Evolutionary conservation across 2,797 vertebrate species (phyloP).

Genomic region (Aeoliscus strigatus): DNA sequence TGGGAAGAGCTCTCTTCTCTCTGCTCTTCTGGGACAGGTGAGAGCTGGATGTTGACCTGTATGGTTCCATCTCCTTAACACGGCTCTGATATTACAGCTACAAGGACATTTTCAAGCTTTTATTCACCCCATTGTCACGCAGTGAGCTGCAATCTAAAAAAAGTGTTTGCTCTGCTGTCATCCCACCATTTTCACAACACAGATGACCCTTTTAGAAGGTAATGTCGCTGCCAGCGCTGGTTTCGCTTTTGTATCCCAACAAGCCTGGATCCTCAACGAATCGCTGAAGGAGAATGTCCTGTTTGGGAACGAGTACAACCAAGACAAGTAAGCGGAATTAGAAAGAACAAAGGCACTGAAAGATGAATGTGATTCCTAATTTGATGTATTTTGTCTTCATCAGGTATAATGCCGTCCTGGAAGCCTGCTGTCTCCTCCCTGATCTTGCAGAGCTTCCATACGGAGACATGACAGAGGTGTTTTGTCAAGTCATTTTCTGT

Average conservation of each 20-base stretch:
- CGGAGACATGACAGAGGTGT: slow-evolving; percentile 84
- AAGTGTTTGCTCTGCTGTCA: slow-evolving; percentile 3
- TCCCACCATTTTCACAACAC: slow-evolving; percentile 19
- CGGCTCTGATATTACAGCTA: too few species aligned
- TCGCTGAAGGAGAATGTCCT: slow-evolving; percentile 82
- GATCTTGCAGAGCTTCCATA: slow-evolving; percentile 76
- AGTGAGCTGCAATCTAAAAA: not conserved
- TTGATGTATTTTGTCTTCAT: slow-evolving; percentile 13
- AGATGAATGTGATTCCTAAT: not conserved
- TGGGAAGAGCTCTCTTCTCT: slow-evolving; percentile 79
- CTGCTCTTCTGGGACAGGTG: slow-evolving; percentile 80
- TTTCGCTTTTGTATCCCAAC: slow-evolving; percentile 79
- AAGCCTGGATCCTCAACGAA: slow-evolving; percentile 83
- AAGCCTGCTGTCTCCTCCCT: slow-evolving; percentile 78
- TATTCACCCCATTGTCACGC: not conserved
- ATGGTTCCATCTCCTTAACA: too few species aligned
- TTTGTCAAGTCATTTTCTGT: slow-evolving; percentile 1
- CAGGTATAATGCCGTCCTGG: slow-evolving; percentile 75
- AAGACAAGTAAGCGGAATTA: slow-evolving; percentile 67
- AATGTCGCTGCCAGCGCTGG: slow-evolving; percentile 69
- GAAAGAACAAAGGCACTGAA: not conserved
- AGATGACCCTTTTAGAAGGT: slow-evolving; percentile 82
- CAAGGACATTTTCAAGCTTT: not conserved
- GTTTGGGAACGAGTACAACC: slow-evolving; percentile 73
- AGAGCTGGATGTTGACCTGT: too few species aligned